Evolutionary conservation across 2,113 vertebrate genomes (phyloP).

Genomic region (Balaeniceps rex): DNA sequence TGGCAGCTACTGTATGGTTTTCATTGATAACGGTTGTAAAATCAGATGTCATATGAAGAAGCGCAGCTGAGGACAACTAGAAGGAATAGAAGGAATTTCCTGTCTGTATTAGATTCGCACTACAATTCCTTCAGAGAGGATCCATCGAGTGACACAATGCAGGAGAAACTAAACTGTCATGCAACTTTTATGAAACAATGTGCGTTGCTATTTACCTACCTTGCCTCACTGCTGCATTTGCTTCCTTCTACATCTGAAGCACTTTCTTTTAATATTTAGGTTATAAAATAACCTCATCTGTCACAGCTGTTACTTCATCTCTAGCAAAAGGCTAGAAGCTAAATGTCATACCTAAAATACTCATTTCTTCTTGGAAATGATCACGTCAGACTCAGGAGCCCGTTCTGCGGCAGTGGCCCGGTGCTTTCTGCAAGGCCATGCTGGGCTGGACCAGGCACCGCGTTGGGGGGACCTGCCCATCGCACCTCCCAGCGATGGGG

Average conservation of each 20-base stretch:
- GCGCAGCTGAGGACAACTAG: not conserved
- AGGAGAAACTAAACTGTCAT: not conserved
- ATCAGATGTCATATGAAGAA: not conserved
- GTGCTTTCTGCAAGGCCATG: accelerated
- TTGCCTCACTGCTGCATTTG: not conserved
- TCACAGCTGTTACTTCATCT: not conserved
- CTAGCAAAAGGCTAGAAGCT: not conserved
- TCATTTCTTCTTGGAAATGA: not conserved
- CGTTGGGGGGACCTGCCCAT: not conserved
- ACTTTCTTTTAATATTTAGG: constrained; percentile 2
- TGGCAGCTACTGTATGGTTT: not conserved
- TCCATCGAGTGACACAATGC: not conserved
- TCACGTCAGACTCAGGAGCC: not conserved
- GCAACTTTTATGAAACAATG: not conserved
- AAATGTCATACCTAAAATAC: constrained; percentile 1
- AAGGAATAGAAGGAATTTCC: not conserved
- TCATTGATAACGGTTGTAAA: not conserved
- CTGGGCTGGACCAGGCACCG: accelerated
- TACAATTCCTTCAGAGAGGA: not conserved
- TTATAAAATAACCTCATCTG: constrained; percentile 5
- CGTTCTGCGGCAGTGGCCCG: accelerated
- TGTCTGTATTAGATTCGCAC: not conserved
- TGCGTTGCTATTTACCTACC: not conserved
- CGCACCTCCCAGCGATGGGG: accelerated
- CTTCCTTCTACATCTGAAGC: not conserved